Evolutionary conservation across 1,140 invertebrate species (phyloP), one percentile per base, ranked within the genome.

Genomic region (Lutraria rhynchaena): DNA sequence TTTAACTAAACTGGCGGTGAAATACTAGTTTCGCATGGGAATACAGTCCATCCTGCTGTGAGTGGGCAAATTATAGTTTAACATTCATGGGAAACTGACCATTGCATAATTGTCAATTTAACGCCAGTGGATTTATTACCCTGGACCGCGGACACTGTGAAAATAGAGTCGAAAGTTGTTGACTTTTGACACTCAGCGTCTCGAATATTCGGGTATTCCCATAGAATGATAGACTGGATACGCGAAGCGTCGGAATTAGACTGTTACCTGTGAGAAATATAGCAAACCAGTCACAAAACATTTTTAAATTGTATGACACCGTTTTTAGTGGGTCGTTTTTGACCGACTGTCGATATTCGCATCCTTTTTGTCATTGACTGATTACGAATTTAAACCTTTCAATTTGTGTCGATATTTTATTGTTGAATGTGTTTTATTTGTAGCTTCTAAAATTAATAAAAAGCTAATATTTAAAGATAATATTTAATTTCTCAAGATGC

Each of bases 101-200:
- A 60, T 74, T 58, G 58, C 53, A 74, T 75, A 75, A 75, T 61
- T 75, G 73, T 41, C 27, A 61, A 75, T 75, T 74, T 74, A 41
- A 75, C 57, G 73, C 9, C 11, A 35, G 11, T 46, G 27, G 15
- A 19, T 60, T 61, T 61, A 24, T 63, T 51, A 37, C n/a, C 41
- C 58, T n/a, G 15, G 27, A 60, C 44, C 57, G 44, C 22, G 29
- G 33, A 41, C 55, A 37, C 53, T 41, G 35, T 35, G 22, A 61
- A 61, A 57, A 61, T 22, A 44, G 63, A 57, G 19, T 9, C 44
- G 11, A n/a, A 35, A 67, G 41, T 17, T 35, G 27, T 63, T 61
- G 57, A 75, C 73, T 61, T 75, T 61, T 75, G 55, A 61, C 55
- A 75, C 73, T 60, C 24, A 49, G 11, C 13, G 31, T 61, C 22